Evolutionary conservation across 2,113 vertebrate genomes (phyloP).

Genomic region (Carlito syrichta): DNA sequence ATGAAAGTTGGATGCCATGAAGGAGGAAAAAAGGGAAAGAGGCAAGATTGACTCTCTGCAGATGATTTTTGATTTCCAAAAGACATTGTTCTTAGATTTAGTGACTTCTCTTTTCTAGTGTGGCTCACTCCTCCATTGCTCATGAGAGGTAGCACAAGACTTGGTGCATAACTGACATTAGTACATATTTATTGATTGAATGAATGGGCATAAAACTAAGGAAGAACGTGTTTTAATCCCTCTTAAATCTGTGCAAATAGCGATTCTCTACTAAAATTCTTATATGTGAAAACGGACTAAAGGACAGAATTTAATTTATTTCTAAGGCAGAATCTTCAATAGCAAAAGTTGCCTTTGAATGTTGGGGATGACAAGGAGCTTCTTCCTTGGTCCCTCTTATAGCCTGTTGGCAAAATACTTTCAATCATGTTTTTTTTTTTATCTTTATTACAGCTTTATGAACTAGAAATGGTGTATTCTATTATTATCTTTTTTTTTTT

Average conservation of each 20-base stretch:
- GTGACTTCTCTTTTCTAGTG: neutral
- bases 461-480: neutral
- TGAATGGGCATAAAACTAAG: neutral
- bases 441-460: neutral
- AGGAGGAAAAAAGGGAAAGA: neutral
- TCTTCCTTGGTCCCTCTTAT: neutral
- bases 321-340: neutral
- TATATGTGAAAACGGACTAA: neutral
- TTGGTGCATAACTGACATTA: fast-evolving
- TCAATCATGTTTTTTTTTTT: neutral
- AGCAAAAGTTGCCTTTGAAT: neutral
- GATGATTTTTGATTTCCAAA: neutral
- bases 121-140: neutral
- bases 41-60: neutral
- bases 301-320: neutral
- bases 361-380: neutral
- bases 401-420: neutral
- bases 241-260: neutral
- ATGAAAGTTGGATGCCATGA: neutral
- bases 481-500: too few relatives aligned
- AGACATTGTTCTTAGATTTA: neutral
- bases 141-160: neutral
- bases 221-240: neutral
- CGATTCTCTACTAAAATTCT: neutral
- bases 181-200: neutral